A percentile compares a stretch with the other conserved stretches of the same genome.
These are phyloP conservation scores for Hipposideros armiger DNA, from an alignment of 2,113 vertebrate genomes.

Conservation along the genomic window DNA sequence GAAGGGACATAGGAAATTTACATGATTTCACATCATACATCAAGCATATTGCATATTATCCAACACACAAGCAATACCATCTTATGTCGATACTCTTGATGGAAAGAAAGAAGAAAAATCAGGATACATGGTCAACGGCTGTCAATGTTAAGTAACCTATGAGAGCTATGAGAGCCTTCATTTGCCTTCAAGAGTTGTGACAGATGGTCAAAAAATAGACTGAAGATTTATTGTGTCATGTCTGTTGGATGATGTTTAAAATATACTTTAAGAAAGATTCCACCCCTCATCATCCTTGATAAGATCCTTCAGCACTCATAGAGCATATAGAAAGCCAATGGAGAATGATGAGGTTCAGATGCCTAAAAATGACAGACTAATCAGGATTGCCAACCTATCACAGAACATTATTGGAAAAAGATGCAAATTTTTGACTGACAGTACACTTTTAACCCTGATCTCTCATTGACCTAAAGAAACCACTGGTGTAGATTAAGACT, in stretches of 20 bases:
- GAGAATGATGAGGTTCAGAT: conserved; percentile 68
- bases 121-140: conserved; percentile 87
- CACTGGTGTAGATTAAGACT: conserved; percentile 29
- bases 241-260: conserved; percentile 89
- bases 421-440: conserved; percentile 45
- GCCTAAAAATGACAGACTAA: conserved; percentile 46
- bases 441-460: not conserved
- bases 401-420: conserved; percentile 67
- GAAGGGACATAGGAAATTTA: not conserved
- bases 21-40: not conserved
- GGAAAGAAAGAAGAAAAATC: conserved; percentile 56
- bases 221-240: conserved; percentile 92
- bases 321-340: conserved; percentile 73
- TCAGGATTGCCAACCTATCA: conserved; percentile 52
- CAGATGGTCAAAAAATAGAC: conserved; percentile 92
- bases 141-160: conserved; percentile 89
- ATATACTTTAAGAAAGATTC: conserved; percentile 87
- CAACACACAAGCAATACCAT: not conserved
- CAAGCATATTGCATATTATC: conserved; percentile 16
- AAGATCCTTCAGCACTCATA: conserved; percentile 87
- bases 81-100: conserved; percentile 39
- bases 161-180: conserved; percentile 89
- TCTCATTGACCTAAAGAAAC: conserved; percentile 53
- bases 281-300: conserved; percentile 87
- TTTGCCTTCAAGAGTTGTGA: conserved; percentile 91